These are phyloP conservation scores for Plestiodon gilberti DNA, from an alignment of 2,113 vertebrate genomes.

Conservation along the genomic window DNA sequence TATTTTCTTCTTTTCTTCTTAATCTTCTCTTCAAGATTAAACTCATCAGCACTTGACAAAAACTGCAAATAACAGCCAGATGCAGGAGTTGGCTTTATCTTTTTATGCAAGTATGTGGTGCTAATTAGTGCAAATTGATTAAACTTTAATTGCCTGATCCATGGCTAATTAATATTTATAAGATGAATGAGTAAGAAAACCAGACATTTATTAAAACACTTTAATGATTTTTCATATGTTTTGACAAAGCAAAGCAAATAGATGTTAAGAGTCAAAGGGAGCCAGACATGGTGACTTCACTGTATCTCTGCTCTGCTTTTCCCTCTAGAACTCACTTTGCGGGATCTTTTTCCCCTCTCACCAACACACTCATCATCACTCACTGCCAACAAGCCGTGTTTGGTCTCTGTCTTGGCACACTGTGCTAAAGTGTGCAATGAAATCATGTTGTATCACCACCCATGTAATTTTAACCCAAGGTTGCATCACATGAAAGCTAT, in stretches of 20 bases:
- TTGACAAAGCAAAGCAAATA: conserved; percentile 86
- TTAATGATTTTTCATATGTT: conserved; percentile 88
- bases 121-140: conserved; percentile 90
- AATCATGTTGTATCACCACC: neutral
- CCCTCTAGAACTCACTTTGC: conserved; percentile 11
- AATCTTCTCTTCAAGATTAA: conserved; percentile 86
- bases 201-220: conserved; percentile 88
- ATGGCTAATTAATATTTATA: conserved; percentile 90
- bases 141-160: conserved; percentile 88
- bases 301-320: conserved; percentile 62
- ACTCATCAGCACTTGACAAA: conserved; percentile 89
- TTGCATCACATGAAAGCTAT: neutral
- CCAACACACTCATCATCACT: conserved; percentile 25
- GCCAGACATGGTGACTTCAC: conserved; percentile 73
- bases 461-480: neutral
- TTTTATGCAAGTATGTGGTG: conserved; percentile 87
- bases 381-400: conserved; percentile 18
- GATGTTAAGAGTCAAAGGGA: conserved; percentile 79
- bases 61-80: conserved; percentile 87
- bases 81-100: conserved; percentile 85
- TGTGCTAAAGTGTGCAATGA: conserved; percentile 15
- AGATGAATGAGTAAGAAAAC: conserved; percentile 85
- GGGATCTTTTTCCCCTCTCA: conserved; percentile 37
- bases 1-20: conserved; percentile 83
- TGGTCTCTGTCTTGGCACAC: neutral